Conservation (phyloP, 1,140 invertebrate genomes). For the Bombus confusus region DNA sequence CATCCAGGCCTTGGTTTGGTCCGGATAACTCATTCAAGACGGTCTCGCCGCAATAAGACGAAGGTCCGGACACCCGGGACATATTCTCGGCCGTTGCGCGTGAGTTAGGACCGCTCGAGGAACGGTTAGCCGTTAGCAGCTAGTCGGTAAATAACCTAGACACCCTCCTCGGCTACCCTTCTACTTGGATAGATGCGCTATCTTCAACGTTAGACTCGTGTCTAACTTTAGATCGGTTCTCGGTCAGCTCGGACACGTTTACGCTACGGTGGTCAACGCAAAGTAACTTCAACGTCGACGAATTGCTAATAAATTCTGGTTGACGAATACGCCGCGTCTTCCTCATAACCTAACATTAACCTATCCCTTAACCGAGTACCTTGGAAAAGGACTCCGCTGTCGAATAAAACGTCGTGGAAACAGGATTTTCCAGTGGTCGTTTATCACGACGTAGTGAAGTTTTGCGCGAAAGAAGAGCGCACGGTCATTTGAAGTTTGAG, state of each 20-base stretch:
- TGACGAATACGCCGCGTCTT: background rate
- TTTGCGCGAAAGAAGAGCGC: background rate
- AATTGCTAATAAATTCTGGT: background rate
- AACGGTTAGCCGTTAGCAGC: slow-evolving; percentile 67
- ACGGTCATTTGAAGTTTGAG: too few relatives aligned
- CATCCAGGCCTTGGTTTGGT: slow-evolving; percentile 23
- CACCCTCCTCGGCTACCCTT: slow-evolving; percentile 51
- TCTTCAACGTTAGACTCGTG: slow-evolving; percentile 16
- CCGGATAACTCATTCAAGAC: slow-evolving; percentile 69
- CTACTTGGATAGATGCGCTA: slow-evolving; percentile 25
- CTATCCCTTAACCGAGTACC: too few relatives aligned
- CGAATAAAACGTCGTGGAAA: too few relatives aligned
- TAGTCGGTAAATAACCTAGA: slow-evolving; percentile 73
- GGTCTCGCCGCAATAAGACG: slow-evolving; percentile 72
- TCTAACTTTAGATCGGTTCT: slow-evolving; percentile 40
- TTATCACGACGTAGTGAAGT: background rate
- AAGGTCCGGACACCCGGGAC: slow-evolving; percentile 78
- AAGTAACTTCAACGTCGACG: background rate
- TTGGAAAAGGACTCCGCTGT: background rate
- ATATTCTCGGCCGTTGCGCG: slow-evolving; percentile 76
- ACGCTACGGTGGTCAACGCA: background rate
- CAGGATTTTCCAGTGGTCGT: background rate
- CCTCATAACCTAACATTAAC: background rate
- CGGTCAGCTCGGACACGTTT: background rate
- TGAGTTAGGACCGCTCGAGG: slow-evolving; percentile 75